Evolutionary conservation across 2,888 invertebrate species (phyloP), one percentile per base, ranked within the genome.

Genomic region (Lysandra coridon): DNA sequence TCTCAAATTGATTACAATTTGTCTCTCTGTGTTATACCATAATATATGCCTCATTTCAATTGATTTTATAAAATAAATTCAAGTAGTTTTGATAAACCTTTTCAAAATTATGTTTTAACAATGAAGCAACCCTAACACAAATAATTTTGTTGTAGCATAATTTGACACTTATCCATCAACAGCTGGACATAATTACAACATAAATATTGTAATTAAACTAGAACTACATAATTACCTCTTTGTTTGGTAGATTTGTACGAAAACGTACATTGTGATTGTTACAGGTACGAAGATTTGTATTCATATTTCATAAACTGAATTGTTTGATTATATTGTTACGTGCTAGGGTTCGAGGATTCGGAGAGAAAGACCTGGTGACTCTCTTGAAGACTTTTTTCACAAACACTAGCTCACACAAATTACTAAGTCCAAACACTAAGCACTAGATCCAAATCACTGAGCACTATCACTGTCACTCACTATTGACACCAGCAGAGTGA

Each of bases 201-300:
- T 69, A 69, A 69, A 17, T 69, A 69, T 69, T 69, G 69, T 69
- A 69, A 64, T 64, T 64, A 64, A 64, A 64, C 3, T 64, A 64
- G 30, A 64, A 30, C 64, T 64, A 2, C 12, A 12, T 23, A 64
- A 4, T 64, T 10, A 23, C 64, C 3, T 30, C 64, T 64, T 64
- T 64, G 64, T 64, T 30, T 30, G 2, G 64, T 30, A 30, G 12
- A 12, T 12, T 64, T 64, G 12, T 10, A 62, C n/a, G 1, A 62
- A 30, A 12, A 64, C 57, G 49, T 30, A 10, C 23, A 30, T 23
- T 30, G 30, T 12, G 10, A 64, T 64, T 64, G 30, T 64, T 30
- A 40, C 44, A 44, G 44, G 44, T 44, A 44, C 10, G 10, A 6
- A 44, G 0, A 7, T 44, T 44, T 44, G 7, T 44, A 7, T 44